Conservation (phyloP, 2,797 vertebrate species). For the Florisuga fusca region DNA sequence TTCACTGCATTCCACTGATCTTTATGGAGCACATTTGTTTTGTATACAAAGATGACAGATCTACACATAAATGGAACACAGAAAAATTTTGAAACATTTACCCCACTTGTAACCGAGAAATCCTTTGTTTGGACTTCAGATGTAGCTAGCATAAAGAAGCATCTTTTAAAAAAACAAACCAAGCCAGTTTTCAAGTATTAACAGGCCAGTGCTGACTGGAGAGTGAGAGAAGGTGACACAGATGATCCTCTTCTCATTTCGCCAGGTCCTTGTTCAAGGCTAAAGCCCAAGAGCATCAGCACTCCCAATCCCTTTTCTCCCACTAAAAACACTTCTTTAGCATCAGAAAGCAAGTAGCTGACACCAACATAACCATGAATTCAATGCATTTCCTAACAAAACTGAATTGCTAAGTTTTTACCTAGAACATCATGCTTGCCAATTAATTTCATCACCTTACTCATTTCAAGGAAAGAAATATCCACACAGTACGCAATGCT, state of each 20-base stretch:
- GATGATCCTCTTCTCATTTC: neutral
- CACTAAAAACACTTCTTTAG: neutral
- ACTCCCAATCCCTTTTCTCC: neutral
- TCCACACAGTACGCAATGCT: neutral
- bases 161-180: neutral
- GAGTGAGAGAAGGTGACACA: neutral
- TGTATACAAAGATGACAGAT: neutral
- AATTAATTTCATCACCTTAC: neutral
- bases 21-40: neutral
- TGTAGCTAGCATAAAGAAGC: neutral
- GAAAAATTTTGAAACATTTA: neutral
- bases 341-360: neutral
- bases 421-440: neutral
- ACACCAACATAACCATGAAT: neutral
- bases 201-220: neutral
- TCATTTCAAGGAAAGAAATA: neutral
- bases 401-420: neutral
- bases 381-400: neutral
- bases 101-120: neutral
- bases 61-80: neutral
- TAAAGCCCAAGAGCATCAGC: neutral
- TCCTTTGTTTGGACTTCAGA: neutral
- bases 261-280: neutral
- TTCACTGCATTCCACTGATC: neutral
- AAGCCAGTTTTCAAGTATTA: neutral